Evolutionary conservation across 1,140 invertebrate genomes (phyloP), one percentile per base, ranked within the genome.

Genomic region (Lasioglossum albipes): DNA sequence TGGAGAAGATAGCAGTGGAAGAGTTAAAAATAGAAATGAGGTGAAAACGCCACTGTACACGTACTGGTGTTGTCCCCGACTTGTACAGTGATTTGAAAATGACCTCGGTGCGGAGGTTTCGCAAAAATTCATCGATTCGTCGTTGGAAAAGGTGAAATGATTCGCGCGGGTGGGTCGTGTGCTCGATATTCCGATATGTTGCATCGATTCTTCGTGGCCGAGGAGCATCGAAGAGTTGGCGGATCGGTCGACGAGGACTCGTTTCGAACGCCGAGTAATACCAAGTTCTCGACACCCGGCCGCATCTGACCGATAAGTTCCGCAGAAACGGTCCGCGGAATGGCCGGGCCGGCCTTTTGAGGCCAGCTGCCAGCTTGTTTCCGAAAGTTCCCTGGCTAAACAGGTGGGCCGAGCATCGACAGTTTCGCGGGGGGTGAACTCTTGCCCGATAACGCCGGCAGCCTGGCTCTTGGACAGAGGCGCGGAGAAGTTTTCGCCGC

Each of bases 321-420:
- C 57, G 16, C 65, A 72, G 81, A 79, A 72, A 5, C 70, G 73
- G 81, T 82, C 68, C 68, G 59, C 59, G 62, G 81, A 70, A 74
- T 86, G 73, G 77, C 84, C 82, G 36, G 73, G 66, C n/a, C 59
- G 49, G 66, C 82, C 87, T 87, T 90, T 87, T 88, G 84, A 90
- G 69, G 84, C 75, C 85, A 90, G 68, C 88, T 90, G 88, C 74
- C 67, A 82, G 83, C 84, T 81, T 84, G 81, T 82, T 77, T 42
- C 64, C 12, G 31, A 79, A 82, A 89, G 70, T 90, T 89, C n/a
- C 18, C 79, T 79, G 67, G 84, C 82, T 89, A 90, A 90, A 89
- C 86, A 88, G 84, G 84, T 76, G 66, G 36, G 71, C 65, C 59
- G 49, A 20, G 81, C 77, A 79, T 62, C 75, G 80, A 74, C 77